A percentile compares a stretch with the other conserved stretches of the same genome.
Conservation (phyloP, 2,113 vertebrate species). For the Progne subis region DNA sequence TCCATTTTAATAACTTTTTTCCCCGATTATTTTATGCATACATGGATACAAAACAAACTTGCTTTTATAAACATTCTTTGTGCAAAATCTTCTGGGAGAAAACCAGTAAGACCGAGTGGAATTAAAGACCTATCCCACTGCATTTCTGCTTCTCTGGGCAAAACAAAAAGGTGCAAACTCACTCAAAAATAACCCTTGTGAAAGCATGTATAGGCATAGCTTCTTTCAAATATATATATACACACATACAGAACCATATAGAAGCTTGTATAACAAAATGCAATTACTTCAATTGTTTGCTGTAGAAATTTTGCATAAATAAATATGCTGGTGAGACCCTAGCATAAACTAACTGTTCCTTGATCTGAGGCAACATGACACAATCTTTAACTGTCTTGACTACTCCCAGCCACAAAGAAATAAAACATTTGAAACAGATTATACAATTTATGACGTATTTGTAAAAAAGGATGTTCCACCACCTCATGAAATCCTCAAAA, state of each 20-base stretch:
- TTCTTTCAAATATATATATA: neutral
- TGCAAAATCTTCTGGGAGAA: neutral
- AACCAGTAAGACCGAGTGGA: neutral
- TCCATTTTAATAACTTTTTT: neutral
- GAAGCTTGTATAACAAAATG: neutral
- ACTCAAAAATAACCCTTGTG: neutral
- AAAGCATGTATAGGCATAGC: neutral
- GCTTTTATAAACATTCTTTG: neutral
- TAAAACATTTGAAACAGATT: neutral
- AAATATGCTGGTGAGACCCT: neutral
- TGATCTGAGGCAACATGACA: neutral
- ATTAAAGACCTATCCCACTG: neutral
- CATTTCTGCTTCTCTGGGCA: neutral
- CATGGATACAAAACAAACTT: neutral
- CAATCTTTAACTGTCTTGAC: neutral
- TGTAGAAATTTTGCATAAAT: neutral
- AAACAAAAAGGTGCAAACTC: neutral
- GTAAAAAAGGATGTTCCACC: neutral
- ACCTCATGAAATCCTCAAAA: neutral
- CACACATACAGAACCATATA: accelerated
- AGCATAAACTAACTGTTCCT: neutral
- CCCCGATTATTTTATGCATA: neutral
- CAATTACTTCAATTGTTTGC: neutral
- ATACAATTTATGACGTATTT: neutral
- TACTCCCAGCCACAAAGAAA: neutral